These are phyloP conservation scores for Lepidocyrtoides sp. DNA, from an alignment of 2,888 invertebrate genomes.

Conservation along the genomic window DNA sequence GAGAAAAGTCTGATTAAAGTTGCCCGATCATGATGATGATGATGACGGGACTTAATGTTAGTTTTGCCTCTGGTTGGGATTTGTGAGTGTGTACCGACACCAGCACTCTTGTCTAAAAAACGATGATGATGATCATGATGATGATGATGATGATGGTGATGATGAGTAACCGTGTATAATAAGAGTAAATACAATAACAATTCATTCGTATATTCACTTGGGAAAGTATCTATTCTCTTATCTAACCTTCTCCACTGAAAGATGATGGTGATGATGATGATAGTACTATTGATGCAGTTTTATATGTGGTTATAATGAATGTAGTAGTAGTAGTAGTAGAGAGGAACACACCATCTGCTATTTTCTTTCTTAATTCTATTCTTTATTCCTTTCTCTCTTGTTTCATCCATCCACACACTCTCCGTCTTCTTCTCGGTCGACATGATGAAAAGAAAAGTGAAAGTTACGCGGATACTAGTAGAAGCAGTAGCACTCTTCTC, in stretches of 20 bases:
- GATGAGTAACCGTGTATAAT: constrained; percentile 59
- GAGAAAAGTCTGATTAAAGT: constrained; percentile 53
- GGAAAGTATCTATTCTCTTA: constrained; percentile 32
- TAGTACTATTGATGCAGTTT: not conserved
- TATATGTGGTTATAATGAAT: too few relatives aligned
- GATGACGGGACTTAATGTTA: constrained; percentile 72
- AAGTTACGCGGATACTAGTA: not conserved
- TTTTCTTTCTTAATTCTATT: constrained; percentile 67
- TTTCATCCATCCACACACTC: constrained; percentile 36
- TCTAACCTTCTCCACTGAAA: too few relatives aligned
- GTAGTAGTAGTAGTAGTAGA: constrained; percentile 23
- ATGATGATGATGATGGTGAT: constrained; percentile 8
- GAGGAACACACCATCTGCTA: constrained; percentile 65
- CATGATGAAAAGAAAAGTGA: constrained; percentile 6
- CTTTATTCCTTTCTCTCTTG: constrained; percentile 45
- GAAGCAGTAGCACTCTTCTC: not conserved
- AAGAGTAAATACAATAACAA: constrained; percentile 64
- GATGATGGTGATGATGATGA: not conserved
- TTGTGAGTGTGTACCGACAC: constrained; percentile 43
- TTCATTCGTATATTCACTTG: not conserved
- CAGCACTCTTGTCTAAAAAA: not conserved
- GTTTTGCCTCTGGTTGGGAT: constrained; percentile 74
- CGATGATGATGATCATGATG: too few relatives aligned
- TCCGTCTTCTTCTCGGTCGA: not conserved
- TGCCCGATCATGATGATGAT: constrained; percentile 44